These are phyloP conservation scores for Sebastes melanostomus DNA, from an alignment of 2,797 vertebrate species.

Conservation along the genomic window DNA sequence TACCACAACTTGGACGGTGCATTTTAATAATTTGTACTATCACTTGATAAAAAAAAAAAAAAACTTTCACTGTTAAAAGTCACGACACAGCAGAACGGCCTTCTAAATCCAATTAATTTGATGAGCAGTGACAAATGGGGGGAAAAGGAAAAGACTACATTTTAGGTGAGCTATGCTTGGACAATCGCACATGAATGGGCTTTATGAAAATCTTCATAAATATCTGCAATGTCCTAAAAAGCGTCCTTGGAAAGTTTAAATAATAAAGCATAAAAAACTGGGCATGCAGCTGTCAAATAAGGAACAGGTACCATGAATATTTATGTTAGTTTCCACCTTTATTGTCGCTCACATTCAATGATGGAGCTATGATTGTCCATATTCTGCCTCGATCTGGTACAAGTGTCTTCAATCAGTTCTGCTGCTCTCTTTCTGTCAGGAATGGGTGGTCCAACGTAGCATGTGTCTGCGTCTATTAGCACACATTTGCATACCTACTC, in stretches of 20 bases:
- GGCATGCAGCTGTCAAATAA: background rate
- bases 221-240: background rate
- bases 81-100: background rate
- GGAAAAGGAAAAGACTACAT: background rate
- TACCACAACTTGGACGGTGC: background rate
- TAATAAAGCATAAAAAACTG: background rate
- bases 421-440: constrained; percentile 67
- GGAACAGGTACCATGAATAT: background rate
- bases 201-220: background rate
- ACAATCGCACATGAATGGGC: background rate
- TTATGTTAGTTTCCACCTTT: background rate
- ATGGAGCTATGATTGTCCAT: constrained; percentile 1
- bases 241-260: background rate
- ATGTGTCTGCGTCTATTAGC: constrained; percentile 4
- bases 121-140: constrained; percentile 1
- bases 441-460: constrained; percentile 22
- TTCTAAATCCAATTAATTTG: constrained; percentile 34
- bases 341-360: constrained; percentile 1
- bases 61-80: background rate
- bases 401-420: constrained; percentile 25
- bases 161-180: background rate
- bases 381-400: background rate
- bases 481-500: constrained; percentile 53
- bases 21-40: constrained; percentile 2
- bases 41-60: background rate